A percentile compares a stretch with the other conserved stretches of the same genome.
These are phyloP conservation scores for Toxostoma redivivum DNA, from an alignment of 2,113 vertebrate genomes.

Conservation along the genomic window DNA sequence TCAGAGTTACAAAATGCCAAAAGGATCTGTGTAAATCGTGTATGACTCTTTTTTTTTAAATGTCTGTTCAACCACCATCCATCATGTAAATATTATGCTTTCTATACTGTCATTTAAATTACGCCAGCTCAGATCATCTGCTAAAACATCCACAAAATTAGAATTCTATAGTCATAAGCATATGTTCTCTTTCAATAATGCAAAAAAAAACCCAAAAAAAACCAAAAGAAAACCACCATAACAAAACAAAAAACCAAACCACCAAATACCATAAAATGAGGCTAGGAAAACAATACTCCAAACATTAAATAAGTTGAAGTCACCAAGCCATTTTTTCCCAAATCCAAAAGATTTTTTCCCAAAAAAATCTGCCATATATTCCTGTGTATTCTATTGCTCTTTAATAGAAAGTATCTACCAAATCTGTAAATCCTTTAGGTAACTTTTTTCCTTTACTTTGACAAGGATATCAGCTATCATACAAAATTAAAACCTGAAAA, in stretches of 20 bases:
- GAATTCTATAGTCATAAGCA: neutral
- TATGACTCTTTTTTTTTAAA: neutral
- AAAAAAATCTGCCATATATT: neutral
- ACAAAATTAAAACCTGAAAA: neutral
- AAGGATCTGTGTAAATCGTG: neutral
- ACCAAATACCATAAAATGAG: neutral
- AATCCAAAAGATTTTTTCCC: fast-evolving
- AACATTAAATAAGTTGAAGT: neutral
- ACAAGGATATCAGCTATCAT: neutral
- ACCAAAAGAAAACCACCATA: too few species aligned
- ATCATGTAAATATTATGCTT: neutral
- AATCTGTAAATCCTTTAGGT: neutral
- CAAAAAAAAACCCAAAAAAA: neutral
- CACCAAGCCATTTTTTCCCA: fast-evolving
- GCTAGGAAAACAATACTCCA: neutral
- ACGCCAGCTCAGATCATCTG: neutral
- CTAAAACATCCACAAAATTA: neutral
- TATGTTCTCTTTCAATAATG: neutral
- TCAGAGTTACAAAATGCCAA: neutral
- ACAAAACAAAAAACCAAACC: too few species aligned
- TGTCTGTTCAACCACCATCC: neutral
- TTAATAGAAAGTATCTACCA: neutral
- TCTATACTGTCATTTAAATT: neutral
- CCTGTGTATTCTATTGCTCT: neutral
- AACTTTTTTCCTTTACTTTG: neutral